These are phyloP conservation scores for Planiliza haematocheilus DNA, from an alignment of 2,113 vertebrate genomes.

Conservation along the genomic window DNA sequence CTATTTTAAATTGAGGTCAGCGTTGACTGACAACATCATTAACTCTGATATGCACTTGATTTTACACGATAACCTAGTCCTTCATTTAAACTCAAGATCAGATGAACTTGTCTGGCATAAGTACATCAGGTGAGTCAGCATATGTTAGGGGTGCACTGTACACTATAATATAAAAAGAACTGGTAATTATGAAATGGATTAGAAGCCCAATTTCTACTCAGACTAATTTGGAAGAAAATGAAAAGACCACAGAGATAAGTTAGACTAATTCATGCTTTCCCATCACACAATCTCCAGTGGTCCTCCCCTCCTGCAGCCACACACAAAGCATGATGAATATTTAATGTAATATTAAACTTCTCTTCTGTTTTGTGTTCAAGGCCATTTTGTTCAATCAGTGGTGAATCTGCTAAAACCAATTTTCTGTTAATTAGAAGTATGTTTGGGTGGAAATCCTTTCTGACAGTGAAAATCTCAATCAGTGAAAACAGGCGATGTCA, in stretches of 20 bases:
- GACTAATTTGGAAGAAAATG: slow-evolving; percentile 46
- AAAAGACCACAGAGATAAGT: slow-evolving; percentile 54
- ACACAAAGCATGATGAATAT: slow-evolving; percentile 59
- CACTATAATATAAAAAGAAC: slow-evolving; percentile 10
- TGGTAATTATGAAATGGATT: slow-evolving; percentile 7
- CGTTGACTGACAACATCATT: slow-evolving; percentile 74
- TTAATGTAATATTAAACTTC: slow-evolving; percentile 59
- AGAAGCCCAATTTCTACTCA: slow-evolving; percentile 15
- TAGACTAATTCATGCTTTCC: slow-evolving; percentile 43
- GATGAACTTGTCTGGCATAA: slow-evolving; percentile 48
- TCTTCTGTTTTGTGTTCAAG: slow-evolving; percentile 34
- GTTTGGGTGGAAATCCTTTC: slow-evolving; percentile 22
- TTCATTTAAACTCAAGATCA: slow-evolving; percentile 53
- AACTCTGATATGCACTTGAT: slow-evolving; percentile 66
- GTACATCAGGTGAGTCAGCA: slow-evolving; percentile 34
- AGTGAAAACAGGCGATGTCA: slow-evolving; percentile 12
- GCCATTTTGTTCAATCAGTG: slow-evolving; percentile 28
- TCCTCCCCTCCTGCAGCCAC: slow-evolving; percentile 42
- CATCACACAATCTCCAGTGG: slow-evolving; percentile 43
- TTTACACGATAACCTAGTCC: slow-evolving; percentile 53
- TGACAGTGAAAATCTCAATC: slow-evolving; percentile 9
- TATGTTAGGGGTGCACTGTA: not conserved
- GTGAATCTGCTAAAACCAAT: slow-evolving; percentile 41
- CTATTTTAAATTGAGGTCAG: slow-evolving; percentile 70
- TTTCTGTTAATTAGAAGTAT: slow-evolving; percentile 23